Conservation (phyloP, 2,113 vertebrate species). For the Tapirus terrestris region DNA sequence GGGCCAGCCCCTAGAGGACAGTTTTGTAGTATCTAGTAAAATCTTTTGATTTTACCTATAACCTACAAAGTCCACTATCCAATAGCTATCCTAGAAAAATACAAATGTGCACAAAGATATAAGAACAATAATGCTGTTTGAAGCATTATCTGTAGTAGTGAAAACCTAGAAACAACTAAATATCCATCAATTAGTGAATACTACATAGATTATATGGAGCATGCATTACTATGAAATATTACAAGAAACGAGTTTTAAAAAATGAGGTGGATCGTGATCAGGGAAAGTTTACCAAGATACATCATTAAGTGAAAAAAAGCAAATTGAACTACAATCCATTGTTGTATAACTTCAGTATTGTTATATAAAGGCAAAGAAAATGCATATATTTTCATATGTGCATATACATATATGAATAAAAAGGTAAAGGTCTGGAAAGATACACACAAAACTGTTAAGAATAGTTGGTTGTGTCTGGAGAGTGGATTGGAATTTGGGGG, state of each 20-base stretch:
- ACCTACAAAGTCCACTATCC: background rate
- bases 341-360: background rate
- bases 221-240: background rate
- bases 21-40: background rate
- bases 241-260: background rate
- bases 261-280: background rate
- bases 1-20: background rate
- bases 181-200: background rate
- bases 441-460: background rate
- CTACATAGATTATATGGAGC: background rate
- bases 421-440: background rate
- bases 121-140: background rate
- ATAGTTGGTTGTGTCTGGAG: background rate
- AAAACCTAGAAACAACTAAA: background rate
- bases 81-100: background rate
- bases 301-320: background rate
- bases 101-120: background rate
- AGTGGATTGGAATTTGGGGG: background rate
- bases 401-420: background rate
- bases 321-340: background rate
- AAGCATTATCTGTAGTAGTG: background rate
- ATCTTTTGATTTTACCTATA: background rate
- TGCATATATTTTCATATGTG: background rate
- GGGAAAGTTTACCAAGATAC: background rate
- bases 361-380: slow-evolving; percentile 20